These are phyloP conservation scores for Patella ulyssiponensis DNA, from an alignment of 2,888 invertebrate species.

Conservation along the genomic window DNA sequence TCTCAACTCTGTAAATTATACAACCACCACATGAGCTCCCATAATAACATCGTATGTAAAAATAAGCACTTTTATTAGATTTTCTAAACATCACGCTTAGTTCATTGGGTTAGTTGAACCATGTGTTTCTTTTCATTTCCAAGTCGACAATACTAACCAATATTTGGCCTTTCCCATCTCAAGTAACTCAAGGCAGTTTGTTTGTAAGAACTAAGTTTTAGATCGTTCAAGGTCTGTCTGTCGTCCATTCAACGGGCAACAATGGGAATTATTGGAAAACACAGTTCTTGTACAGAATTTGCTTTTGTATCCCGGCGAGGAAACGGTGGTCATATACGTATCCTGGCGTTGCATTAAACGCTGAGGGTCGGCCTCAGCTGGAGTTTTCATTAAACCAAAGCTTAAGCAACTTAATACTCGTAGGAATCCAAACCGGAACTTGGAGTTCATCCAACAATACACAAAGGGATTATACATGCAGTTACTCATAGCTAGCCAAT, in stretches of 20 bases:
- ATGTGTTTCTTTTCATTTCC: no score
- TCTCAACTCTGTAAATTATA: no score
- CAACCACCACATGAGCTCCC: no score
- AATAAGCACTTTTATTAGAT: no score
- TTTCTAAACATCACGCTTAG: no score
- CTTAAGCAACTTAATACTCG: constrained; percentile 47
- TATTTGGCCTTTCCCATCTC: no score
- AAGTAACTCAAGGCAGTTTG: no score
- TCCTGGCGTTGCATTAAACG: constrained; percentile 39
- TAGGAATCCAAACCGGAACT: constrained; percentile 70
- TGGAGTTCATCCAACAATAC: constrained; percentile 96
- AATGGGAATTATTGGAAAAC: not conserved
- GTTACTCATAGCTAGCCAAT: constrained; percentile 92
- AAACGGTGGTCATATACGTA: constrained; percentile 42
- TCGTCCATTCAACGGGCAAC: not conserved
- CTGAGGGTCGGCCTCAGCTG: constrained; percentile 41
- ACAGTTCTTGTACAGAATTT: not conserved
- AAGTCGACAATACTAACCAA: no score
- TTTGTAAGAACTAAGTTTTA: no score
- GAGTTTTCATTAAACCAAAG: constrained; percentile 46
- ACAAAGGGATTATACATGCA: constrained; percentile 97
- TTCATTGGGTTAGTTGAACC: no score
- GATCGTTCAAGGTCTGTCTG: no score
- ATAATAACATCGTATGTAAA: no score
- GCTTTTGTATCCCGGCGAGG: not conserved